Evolutionary conservation across 2,113 vertebrate genomes (phyloP).

Genomic region (Bucco capensis): DNA sequence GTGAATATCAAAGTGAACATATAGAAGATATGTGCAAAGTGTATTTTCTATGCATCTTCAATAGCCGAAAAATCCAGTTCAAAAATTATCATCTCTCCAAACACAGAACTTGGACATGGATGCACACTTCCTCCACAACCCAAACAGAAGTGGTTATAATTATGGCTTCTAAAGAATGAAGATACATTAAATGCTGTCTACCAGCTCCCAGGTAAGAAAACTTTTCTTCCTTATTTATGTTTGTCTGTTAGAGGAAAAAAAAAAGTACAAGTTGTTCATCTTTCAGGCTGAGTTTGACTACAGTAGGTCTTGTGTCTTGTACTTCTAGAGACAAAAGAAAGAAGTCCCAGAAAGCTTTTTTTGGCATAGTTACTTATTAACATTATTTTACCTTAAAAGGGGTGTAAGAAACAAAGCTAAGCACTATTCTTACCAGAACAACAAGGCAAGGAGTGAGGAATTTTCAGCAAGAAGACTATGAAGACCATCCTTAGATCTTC

Average conservation of each 20-base stretch:
- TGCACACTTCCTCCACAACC: not conserved
- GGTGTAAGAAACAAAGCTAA: not conserved
- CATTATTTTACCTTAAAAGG: conserved; percentile 9
- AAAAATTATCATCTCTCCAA: not conserved
- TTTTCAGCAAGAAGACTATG: not conserved
- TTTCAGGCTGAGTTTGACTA: not conserved
- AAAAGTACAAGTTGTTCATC: not conserved
- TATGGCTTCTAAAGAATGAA: not conserved
- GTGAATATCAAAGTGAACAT: not conserved
- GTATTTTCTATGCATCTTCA: not conserved
- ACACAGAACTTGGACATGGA: not conserved
- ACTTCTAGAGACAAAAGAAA: not conserved
- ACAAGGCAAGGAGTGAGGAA: accelerated
- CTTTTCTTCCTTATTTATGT: not conserved
- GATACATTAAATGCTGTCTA: not conserved
- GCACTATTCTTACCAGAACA: not conserved
- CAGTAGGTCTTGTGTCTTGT: not conserved
- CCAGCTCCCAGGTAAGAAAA: not conserved
- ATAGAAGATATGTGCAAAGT: not conserved
- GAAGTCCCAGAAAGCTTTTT: not conserved
- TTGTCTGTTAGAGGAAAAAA: too few species aligned
- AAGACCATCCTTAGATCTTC: not conserved
- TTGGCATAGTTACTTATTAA: not conserved
- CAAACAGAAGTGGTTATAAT: not conserved
- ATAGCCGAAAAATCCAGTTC: not conserved